Evolutionary conservation across 2,797 vertebrate species (phyloP).

Genomic region (Sebastes hubbsi): DNA sequence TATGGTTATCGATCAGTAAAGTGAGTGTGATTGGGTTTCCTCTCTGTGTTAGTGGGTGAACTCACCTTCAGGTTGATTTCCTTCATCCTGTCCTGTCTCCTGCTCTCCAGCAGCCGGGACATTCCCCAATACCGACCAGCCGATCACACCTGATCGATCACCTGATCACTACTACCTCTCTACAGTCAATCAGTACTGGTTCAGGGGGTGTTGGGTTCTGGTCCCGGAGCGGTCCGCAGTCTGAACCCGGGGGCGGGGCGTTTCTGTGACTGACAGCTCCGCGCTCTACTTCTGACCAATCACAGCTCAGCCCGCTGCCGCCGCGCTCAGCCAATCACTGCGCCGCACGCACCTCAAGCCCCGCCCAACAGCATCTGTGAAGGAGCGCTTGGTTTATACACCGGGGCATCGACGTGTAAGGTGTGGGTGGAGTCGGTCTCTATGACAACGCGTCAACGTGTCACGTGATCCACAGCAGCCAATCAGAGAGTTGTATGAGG

Average conservation of each 20-base stretch:
- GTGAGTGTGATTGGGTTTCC: conserved; percentile 6
- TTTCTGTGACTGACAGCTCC: conserved; percentile 17
- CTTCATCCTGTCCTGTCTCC: conserved; percentile 82
- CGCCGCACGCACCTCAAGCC: neutral
- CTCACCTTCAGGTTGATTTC: conserved; percentile 81
- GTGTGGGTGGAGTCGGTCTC: conserved; percentile 26
- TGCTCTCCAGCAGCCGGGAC: conserved; percentile 80
- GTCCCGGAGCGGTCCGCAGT: conserved; percentile 71
- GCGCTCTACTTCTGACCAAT: conserved; percentile 47
- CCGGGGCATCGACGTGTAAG: neutral
- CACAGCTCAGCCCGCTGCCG: conserved; percentile 21
- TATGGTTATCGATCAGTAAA: neutral
- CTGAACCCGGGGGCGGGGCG: conserved; percentile 28
- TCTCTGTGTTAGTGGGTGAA: conserved; percentile 8
- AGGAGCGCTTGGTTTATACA: neutral
- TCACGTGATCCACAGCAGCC: conserved; percentile 19
- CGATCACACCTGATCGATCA: neutral
- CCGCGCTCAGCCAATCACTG: conserved; percentile 12
- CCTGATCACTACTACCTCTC: neutral
- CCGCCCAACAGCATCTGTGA: conserved; percentile 2
- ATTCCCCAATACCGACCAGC: conserved; percentile 50
- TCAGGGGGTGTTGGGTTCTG: conserved; percentile 31
- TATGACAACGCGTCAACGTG: conserved; percentile 55
- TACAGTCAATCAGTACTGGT: neutral
- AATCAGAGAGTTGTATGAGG: accelerated